phyloP scores from a whole-genome alignment of 2,888 invertebrate genomes.

The Thelaira solivaga region DNA sequence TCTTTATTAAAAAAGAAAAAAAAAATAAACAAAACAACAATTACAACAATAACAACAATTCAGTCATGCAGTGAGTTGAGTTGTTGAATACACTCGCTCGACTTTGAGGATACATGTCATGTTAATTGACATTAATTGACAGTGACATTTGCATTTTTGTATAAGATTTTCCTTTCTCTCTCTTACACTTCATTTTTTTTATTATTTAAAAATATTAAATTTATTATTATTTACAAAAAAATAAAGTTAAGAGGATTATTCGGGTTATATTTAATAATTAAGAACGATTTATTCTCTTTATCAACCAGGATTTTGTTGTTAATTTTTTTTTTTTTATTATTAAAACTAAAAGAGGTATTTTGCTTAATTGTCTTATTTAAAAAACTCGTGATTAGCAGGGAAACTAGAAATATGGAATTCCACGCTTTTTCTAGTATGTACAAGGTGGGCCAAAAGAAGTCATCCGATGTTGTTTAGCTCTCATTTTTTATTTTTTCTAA shows the following conservation, averaged over 20 bases:
- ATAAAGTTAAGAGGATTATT: slow-evolving; percentile 34
- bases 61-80: too few relatives aligned
- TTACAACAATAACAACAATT: background rate
- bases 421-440: too few relatives aligned
- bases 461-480: too few relatives aligned
- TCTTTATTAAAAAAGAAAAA: slow-evolving; percentile 6
- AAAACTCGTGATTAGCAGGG: too few relatives aligned
- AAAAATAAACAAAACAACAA: background rate
- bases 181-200: background rate
- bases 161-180: background rate
- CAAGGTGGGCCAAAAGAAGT: too few relatives aligned
- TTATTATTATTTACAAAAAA: slow-evolving; percentile 4
- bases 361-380: too few relatives aligned
- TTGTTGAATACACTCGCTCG: background rate
- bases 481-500: too few relatives aligned
- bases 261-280: background rate
- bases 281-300: background rate
- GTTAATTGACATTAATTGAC: slow-evolving; percentile 74
- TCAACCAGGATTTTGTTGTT: background rate
- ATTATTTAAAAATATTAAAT: background rate
- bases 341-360: too few relatives aligned
- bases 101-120: slow-evolving; percentile 64
- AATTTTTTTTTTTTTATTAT: too few relatives aligned
- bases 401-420: too few relatives aligned
- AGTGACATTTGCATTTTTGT: slow-evolving; percentile 74